Conservation (phyloP, 2,888 invertebrate species). For the Shargacucullia verbasci region DNA sequence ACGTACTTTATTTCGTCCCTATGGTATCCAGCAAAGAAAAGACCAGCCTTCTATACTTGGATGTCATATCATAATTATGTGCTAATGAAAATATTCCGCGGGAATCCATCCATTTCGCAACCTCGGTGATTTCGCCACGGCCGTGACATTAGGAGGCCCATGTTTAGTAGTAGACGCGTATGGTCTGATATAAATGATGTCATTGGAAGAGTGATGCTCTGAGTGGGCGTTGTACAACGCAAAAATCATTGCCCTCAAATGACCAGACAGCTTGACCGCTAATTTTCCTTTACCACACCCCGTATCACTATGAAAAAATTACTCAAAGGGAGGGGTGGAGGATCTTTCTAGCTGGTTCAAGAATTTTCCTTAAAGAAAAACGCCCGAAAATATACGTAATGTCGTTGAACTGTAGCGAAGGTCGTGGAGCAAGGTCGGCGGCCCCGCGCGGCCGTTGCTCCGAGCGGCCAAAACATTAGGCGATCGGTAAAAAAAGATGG, state of each 20-base stretch:
- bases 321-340: conserved; percentile 49
- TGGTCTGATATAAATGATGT: too few relatives aligned
- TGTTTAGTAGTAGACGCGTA: too few relatives aligned
- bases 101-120: too few relatives aligned
- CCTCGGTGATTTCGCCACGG: too few relatives aligned
- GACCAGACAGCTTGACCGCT: conserved; percentile 63
- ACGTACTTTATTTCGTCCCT: too few relatives aligned
- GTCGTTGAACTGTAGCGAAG: conserved; percentile 78
- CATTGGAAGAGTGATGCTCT: conserved; percentile 22
- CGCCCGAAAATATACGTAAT: conserved; percentile 77
- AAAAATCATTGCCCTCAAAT: conserved; percentile 75
- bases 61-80: too few relatives aligned
- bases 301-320: neutral
- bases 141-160: too few relatives aligned
- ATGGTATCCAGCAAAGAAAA: too few relatives aligned
- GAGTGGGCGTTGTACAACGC: conserved; percentile 67
- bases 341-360: conserved; percentile 67
- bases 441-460: conserved; percentile 68
- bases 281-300: conserved; percentile 22
- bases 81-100: too few relatives aligned
- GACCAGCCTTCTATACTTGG: too few relatives aligned
- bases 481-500: conserved; percentile 51
- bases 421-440: conserved; percentile 80
- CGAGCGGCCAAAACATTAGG: conserved; percentile 70
- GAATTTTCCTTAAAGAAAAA: conserved; percentile 85